Conservation (phyloP, 2,888 invertebrate genomes). For the Philereme transversata region DNA sequence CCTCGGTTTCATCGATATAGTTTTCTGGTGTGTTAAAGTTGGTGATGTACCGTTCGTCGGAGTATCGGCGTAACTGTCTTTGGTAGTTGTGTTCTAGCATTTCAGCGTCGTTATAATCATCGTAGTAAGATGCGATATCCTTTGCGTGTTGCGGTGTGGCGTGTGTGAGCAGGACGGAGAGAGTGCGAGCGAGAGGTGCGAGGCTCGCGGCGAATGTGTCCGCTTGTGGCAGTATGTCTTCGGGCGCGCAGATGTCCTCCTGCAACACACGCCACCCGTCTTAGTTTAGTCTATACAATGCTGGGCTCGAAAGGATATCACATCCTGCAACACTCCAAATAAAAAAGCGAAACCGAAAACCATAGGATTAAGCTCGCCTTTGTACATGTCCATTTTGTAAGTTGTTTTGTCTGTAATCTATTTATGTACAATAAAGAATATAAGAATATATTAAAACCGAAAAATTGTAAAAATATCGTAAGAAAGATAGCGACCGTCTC, state of each 20-base stretch:
- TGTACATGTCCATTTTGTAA: too few species aligned
- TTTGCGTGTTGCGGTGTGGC: conserved; percentile 76
- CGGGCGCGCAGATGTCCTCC: conserved; percentile 86
- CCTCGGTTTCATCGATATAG: conserved; percentile 73
- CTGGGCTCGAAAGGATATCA: conserved; percentile 62
- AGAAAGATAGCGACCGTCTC: too few species aligned
- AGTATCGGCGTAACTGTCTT: conserved; percentile 56
- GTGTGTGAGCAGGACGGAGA: conserved; percentile 66
- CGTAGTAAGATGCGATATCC: conserved; percentile 64
- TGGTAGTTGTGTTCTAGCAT: conserved; percentile 64
- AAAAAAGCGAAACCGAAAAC: conserved; percentile 40
- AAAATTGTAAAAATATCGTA: too few species aligned
- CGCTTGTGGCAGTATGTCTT: conserved; percentile 80
- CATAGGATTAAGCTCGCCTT: too few species aligned
- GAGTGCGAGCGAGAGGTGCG: conserved; percentile 65
- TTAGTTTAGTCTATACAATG: conserved; percentile 61
- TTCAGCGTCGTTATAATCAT: conserved; percentile 47
- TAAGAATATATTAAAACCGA: too few species aligned
- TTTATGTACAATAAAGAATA: too few species aligned
- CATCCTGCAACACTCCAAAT: conserved; percentile 72
- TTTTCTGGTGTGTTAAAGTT: conserved; percentile 63
- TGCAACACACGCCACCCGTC: conserved; percentile 86
- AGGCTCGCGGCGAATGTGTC: conserved; percentile 47
- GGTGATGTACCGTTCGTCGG: conserved; percentile 67
- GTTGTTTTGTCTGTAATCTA: too few species aligned